These are phyloP conservation scores for Euplagia quadripunctaria DNA, from an alignment of 2,888 invertebrate species.

Conservation along the genomic window DNA sequence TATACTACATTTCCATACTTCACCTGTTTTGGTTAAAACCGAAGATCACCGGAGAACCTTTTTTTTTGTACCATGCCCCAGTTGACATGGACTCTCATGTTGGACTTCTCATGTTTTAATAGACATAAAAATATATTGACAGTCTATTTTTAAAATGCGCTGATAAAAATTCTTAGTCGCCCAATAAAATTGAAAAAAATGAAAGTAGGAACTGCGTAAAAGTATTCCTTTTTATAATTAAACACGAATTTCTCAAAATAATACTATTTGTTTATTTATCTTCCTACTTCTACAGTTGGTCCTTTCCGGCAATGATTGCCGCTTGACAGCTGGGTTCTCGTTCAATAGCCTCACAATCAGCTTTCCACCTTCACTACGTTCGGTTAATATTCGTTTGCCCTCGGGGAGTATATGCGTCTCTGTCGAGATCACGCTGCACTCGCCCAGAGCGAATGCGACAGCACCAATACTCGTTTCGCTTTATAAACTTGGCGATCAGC, in stretches of 20 bases:
- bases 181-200: neutral
- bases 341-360: conserved; percentile 68
- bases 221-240: neutral
- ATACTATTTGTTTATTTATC: neutral
- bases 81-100: no score
- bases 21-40: no score
- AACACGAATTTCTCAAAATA: neutral
- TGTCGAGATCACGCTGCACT: conserved; percentile 50
- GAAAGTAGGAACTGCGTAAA: no score
- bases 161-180: neutral
- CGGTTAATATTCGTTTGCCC: conserved; percentile 55
- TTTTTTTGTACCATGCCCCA: neutral
- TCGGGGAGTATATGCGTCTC: conserved; percentile 51
- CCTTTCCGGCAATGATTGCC: conserved; percentile 1
- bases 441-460: conserved; percentile 51
- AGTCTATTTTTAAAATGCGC: neutral
- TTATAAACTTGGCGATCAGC: conserved; percentile 51
- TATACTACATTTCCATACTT: neutral
- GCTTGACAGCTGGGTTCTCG: conserved; percentile 47
- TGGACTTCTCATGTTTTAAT: neutral
- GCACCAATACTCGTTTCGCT: conserved; percentile 53
- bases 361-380: conserved; percentile 76
- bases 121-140: neutral
- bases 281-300: neutral
- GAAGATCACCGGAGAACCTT: no score